Percentiles rank a stretch among this genome's conserved stretches.
Conservation (phyloP, 2,888 invertebrate genomes). For the Acanthoscelides obtectus region DNA sequence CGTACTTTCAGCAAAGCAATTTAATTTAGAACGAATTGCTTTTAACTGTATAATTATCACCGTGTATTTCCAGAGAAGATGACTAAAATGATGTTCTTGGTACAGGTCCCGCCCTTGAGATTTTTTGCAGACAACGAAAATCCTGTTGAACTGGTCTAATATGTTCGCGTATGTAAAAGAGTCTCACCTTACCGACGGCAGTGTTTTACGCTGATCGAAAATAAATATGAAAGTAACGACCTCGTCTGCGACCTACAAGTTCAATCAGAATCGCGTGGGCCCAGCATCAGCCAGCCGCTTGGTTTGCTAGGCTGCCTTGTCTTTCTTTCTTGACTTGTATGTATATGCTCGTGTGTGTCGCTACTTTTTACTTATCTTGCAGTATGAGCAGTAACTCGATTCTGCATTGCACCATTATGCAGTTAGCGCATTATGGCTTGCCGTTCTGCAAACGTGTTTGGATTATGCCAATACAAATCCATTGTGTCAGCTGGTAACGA, state of each 20-base stretch:
- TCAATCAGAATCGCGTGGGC: slow-evolving; percentile 33
- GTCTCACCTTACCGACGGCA: not conserved
- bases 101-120: not conserved
- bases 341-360: not conserved
- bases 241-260: slow-evolving; percentile 42
- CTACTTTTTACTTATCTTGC: not conserved
- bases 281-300: not conserved
- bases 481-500: no score
- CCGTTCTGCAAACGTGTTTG: no score
- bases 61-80: not conserved
- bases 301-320: no score
- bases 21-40: no score
- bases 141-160: not conserved
- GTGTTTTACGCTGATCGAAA: slow-evolving; percentile 4
- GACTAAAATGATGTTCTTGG: not conserved
- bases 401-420: no score
- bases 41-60: no score
- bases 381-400: no score
- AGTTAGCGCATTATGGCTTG: no score
- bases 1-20: no score
- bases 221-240: slow-evolving; percentile 36
- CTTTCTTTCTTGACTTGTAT: no score
- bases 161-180: not conserved
- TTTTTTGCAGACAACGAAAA: not conserved
- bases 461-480: no score